Conservation (phyloP, 2,797 vertebrate species). For the Salmo trutta region DNA sequence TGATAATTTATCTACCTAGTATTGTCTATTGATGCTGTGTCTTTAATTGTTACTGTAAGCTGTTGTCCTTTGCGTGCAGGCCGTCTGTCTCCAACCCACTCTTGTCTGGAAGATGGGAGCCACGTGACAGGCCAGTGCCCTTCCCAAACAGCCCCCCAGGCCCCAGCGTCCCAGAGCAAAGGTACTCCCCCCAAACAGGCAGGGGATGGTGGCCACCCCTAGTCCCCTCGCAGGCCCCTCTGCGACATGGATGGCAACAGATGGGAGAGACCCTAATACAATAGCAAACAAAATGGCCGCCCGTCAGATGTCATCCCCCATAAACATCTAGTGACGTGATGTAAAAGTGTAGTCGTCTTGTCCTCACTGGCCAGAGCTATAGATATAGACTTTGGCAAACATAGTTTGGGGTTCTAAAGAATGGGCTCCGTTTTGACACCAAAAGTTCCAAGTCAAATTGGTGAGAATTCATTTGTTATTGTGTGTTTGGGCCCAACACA, state of each 20-base stretch:
- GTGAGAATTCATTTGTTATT: not conserved
- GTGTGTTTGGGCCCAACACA: not conserved
- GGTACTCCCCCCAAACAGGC: constrained; percentile 75
- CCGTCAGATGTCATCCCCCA: constrained; percentile 44
- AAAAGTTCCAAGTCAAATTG: not conserved
- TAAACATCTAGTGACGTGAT: constrained; percentile 35
- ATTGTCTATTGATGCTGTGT: not conserved
- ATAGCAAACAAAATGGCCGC: constrained; percentile 74
- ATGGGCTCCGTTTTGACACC: not conserved
- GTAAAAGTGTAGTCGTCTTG: constrained; percentile 15
- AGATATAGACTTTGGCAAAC: not conserved
- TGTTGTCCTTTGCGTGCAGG: constrained; percentile 61
- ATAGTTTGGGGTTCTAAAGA: not conserved
- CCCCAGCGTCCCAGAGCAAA: constrained; percentile 75
- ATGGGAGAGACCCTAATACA: constrained; percentile 79
- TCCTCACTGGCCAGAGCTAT: not conserved
- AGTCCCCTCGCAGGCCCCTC: constrained; percentile 77
- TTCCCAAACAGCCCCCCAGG: constrained; percentile 62
- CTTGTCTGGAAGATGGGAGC: constrained; percentile 81
- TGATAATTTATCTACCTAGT: not conserved
- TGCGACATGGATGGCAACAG: constrained; percentile 87
- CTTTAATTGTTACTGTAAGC: not conserved
- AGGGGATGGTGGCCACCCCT: constrained; percentile 73
- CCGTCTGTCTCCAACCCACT: constrained; percentile 79
- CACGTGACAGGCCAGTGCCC: constrained; percentile 77